Base-by-base conservation (phyloP, 2,888 invertebrate genomes). In the Himalopsyche tibetana region DNA sequence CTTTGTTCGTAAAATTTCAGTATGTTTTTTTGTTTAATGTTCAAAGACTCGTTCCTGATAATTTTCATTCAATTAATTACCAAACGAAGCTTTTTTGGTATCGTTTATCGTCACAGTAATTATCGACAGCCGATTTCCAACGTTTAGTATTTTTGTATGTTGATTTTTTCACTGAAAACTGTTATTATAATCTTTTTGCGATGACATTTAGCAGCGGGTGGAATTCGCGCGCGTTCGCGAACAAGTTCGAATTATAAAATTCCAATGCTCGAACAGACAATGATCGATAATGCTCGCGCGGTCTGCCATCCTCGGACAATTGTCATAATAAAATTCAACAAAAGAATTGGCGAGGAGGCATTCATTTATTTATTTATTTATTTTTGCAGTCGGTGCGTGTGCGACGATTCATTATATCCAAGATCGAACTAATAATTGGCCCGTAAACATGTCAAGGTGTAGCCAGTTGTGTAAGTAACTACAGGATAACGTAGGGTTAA, bases 401-500 rank as follows among this genome's bases (percentile, higher is more conserved):
- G 74, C 74, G 74, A 19, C 74, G 74, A 74, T 74, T 74, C 85
- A 88, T 86, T 88, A 85, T 85, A 74, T 83, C 87, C 74, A 63
- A 69, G 69, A 74, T 82, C 86, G 85, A 93, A 93, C 93, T 93
- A 93, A 93, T 93, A 93, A 93, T 93, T 93, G 93, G 93, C 91
- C 93, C 93, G 93, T 93, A 93, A 93, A 93, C 92, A 93, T 93
- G 93, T 93, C 93, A 93, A 90, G 91, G 92, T 93, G 93, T 93
- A 84, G 80, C 42, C 45, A 74, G 74, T 74, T 74, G 36, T 74
- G 63, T 63, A 63, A 9, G 74, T 40, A 56, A 56, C 55, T 81
- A 55, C 85, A 38, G 56, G 69, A 56, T 81, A 28, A 51, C 17
- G 36, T 55, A 85, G 85, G 85, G 85, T 51, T 85, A 63, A 38